These are phyloP conservation scores for Metallyticus violacea DNA, from an alignment of 2,888 invertebrate species.

Conservation along the genomic window DNA sequence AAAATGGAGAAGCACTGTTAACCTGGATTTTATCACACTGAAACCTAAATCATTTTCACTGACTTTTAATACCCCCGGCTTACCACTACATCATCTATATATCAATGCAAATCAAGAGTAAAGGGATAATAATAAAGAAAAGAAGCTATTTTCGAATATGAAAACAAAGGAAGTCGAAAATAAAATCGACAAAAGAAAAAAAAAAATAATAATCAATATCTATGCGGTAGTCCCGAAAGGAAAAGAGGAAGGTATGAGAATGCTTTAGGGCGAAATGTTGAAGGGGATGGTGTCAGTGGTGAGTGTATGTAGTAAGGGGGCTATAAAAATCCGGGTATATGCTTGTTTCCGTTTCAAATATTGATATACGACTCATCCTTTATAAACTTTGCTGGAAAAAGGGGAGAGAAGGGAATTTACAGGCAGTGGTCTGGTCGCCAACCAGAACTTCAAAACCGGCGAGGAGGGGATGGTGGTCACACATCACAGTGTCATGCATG, in stretches of 20 bases:
- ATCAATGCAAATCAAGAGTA: not conserved
- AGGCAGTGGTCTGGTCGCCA: not conserved
- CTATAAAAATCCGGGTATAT: slow-evolving; percentile 15
- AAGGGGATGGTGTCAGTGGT: not conserved
- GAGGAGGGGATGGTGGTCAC: not conserved
- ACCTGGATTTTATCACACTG: not conserved
- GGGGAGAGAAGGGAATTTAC: not conserved
- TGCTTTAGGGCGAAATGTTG: not conserved
- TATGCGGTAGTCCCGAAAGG: not conserved
- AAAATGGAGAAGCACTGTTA: not conserved
- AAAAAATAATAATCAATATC: not conserved
- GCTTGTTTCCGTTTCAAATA: slow-evolving; percentile 14
- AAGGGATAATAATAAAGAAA: not conserved
- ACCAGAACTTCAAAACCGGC: not conserved
- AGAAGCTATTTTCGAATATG: not conserved
- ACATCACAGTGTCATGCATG: not conserved
- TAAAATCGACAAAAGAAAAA: not conserved
- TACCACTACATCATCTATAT: not conserved
- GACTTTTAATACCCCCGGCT: not conserved
- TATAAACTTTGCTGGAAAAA: not conserved
- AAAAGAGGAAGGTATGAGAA: not conserved
- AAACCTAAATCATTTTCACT: not conserved
- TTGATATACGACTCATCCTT: slow-evolving; percentile 17
- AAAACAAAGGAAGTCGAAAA: not conserved
- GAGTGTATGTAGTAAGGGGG: not conserved